phyloP scores from a whole-genome alignment of 1,140 invertebrate genomes.

The Mercenaria mercenaria region DNA sequence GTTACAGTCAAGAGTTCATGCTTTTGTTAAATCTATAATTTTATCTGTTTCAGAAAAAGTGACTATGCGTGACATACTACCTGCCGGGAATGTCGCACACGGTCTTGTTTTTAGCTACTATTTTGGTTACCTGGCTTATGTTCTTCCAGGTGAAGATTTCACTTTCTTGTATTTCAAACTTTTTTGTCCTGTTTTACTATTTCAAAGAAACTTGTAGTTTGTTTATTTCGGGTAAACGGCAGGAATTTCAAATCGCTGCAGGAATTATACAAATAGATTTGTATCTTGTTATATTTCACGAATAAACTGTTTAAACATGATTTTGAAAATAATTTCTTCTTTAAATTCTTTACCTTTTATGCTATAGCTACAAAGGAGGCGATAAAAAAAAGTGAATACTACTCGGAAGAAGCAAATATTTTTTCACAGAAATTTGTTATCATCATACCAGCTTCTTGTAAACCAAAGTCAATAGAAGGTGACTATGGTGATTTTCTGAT shows the following conservation, averaged over 20 bases:
- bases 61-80: not conserved
- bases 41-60: constrained; percentile 27
- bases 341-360: no score
- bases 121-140: constrained; percentile 11
- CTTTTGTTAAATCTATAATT: no score
- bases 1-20: no score
- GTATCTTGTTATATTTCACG: no score
- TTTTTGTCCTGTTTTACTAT: no score
- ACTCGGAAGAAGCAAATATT: not conserved
- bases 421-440: constrained; percentile 24
- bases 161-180: no score
- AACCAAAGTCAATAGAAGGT: not conserved
- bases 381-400: not conserved
- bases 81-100: constrained; percentile 30
- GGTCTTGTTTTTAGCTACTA: constrained; percentile 40
- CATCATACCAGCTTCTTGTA: constrained; percentile 7
- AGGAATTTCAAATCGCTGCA: no score
- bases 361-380: not conserved
- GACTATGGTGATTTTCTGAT: not conserved
- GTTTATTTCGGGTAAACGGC: no score
- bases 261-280: no score
- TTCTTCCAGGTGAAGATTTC: not conserved
- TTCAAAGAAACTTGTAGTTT: no score
- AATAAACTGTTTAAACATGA: no score
- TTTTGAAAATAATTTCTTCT: no score